Evolutionary conservation across 2,888 invertebrate species (phyloP).

Genomic region (Lithophane leautieri): DNA sequence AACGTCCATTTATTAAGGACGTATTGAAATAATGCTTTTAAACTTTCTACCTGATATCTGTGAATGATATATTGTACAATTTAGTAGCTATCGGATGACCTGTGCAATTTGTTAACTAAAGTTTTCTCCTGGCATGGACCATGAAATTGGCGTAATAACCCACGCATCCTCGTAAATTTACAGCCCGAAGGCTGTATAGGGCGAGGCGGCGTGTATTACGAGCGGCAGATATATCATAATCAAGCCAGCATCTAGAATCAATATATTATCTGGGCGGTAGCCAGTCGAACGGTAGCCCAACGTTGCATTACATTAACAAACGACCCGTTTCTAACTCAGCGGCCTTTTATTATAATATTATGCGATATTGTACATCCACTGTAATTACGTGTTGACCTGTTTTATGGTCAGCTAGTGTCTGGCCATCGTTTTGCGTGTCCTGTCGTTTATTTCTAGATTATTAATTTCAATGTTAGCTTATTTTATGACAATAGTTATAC

Average conservation of each 20-base stretch:
- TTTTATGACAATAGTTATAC: conserved; percentile 50
- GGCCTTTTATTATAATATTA: conserved; percentile 70
- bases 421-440: conserved; percentile 39
- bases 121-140: conserved; percentile 66
- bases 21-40: conserved; percentile 66
- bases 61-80: conserved; percentile 54
- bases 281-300: conserved; percentile 72
- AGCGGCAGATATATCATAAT: conserved; percentile 77
- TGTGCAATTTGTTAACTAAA: conserved; percentile 66
- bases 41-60: conserved; percentile 63
- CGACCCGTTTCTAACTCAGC: conserved; percentile 71
- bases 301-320: conserved; percentile 72
- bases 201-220: conserved; percentile 66
- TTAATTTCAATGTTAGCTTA: conserved; percentile 52
- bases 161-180: conserved; percentile 70
- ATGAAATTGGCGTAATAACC: conserved; percentile 70
- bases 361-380: conserved; percentile 70
- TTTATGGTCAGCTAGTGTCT: conserved; percentile 64
- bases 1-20: conserved; percentile 68
- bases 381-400: conserved; percentile 70
- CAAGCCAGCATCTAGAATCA: conserved; percentile 73
- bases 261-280: conserved; percentile 72
- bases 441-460: conserved; percentile 57
- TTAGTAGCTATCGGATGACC: conserved; percentile 56
- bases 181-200: conserved; percentile 65